Conservation (phyloP, 2,888 invertebrate genomes). For the Argyresthia albistria region DNA sequence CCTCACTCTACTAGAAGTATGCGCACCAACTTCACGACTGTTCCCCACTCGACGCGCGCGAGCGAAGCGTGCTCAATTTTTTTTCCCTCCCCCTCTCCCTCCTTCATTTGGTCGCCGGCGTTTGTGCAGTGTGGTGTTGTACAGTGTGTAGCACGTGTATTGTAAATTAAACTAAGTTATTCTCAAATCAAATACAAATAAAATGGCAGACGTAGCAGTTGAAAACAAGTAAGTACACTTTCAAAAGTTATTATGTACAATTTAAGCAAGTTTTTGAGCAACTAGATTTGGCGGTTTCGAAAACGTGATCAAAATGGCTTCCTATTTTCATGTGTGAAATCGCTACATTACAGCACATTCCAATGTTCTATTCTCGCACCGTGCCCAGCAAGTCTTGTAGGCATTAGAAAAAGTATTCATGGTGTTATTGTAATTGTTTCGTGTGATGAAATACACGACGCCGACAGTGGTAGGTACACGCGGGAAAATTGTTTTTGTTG, state of each 20-base stretch:
- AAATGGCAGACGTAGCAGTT: slow-evolving; percentile 80
- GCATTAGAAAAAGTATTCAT: slow-evolving; percentile 24
- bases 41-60: slow-evolving; percentile 44
- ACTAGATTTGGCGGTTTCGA: slow-evolving; percentile 55
- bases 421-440: slow-evolving; percentile 20
- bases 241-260: slow-evolving; percentile 16
- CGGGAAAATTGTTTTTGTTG: slow-evolving; percentile 38
- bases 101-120: slow-evolving; percentile 65
- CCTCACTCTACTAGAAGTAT: slow-evolving; percentile 32
- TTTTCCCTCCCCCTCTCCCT: slow-evolving; percentile 42
- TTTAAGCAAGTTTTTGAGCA: slow-evolving; percentile 20
- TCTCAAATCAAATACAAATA: slow-evolving; percentile 22
- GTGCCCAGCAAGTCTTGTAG: background rate
- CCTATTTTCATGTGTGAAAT: slow-evolving; percentile 39
- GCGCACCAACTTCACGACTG: slow-evolving; percentile 37
- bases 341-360: slow-evolving; percentile 25
- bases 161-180: slow-evolving; percentile 32
- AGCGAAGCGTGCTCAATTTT: slow-evolving; percentile 37
- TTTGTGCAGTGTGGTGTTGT: slow-evolving; percentile 62
- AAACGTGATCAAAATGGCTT: slow-evolving; percentile 74
- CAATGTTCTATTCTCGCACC: slow-evolving; percentile 5
- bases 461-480: slow-evolving; percentile 38
- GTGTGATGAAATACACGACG: slow-evolving; percentile 17
- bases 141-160: slow-evolving; percentile 57
- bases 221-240: slow-evolving; percentile 74